These are phyloP conservation scores for Staurois parvus DNA, from an alignment of 2,797 vertebrate species.

Conservation along the genomic window DNA sequence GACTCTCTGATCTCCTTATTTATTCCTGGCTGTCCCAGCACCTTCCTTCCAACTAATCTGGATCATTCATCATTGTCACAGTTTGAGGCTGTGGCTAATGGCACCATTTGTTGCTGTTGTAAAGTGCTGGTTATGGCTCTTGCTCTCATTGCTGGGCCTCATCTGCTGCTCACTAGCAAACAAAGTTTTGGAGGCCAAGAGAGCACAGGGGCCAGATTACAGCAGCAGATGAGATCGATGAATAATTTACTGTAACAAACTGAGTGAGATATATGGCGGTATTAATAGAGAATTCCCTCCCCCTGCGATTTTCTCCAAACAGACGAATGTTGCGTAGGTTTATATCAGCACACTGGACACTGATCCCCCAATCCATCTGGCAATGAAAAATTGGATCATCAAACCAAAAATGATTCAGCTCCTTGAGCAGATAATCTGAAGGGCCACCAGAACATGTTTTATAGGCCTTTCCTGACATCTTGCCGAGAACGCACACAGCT, in stretches of 20 bases:
- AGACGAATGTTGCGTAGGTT: too few species aligned
- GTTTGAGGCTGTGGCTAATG: conserved; percentile 11
- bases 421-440: too few species aligned
- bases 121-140: neutral
- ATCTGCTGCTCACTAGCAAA: neutral
- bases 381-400: neutral
- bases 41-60: neutral
- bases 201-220: neutral
- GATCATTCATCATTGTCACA: conserved; percentile 4
- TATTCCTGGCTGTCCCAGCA: neutral
- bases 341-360: neutral
- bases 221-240: conserved; percentile 11
- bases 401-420: too few species aligned
- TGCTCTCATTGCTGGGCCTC: neutral
- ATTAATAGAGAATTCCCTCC: neutral
- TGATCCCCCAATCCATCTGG: neutral
- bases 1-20: neutral
- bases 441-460: too few species aligned
- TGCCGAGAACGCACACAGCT: too few species aligned
- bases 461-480: too few species aligned
- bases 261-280: neutral
- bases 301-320: neutral
- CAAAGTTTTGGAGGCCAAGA: neutral
- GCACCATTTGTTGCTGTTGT: conserved; percentile 20
- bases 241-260: conserved; percentile 21